These are phyloP conservation scores for Potamarius usumacintae DNA, from an alignment of 2,113 vertebrate species.

Conservation along the genomic window DNA sequence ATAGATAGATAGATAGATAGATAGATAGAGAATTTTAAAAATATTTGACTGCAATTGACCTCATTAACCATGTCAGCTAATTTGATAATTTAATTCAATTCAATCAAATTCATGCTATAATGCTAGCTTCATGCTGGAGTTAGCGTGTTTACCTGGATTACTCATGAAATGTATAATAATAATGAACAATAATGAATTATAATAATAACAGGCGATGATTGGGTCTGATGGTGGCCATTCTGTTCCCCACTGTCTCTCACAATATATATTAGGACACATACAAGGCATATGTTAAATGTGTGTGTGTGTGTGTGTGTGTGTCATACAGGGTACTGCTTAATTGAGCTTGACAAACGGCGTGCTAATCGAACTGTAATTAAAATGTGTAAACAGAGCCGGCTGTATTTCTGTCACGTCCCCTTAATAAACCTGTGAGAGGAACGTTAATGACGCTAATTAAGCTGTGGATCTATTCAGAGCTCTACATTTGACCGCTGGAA, in stretches of 20 bases:
- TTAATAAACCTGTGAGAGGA: conserved; percentile 28
- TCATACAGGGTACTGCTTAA: conserved; percentile 11
- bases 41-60: background rate
- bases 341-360: conserved; percentile 14
- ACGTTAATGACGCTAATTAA: conserved; percentile 18
- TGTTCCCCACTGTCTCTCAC: background rate
- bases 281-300: background rate
- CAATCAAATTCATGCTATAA: background rate
- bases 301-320: conserved; percentile 1
- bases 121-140: background rate
- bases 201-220: background rate
- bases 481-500: background rate
- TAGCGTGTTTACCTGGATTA: background rate
- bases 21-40: too few species aligned
- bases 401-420: conserved; percentile 21
- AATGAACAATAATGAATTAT: background rate
- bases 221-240: background rate
- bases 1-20: too few species aligned
- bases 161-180: background rate
- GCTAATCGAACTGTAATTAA: conserved; percentile 13
- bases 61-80: background rate
- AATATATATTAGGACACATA: background rate
- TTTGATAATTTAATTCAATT: background rate
- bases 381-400: conserved; percentile 17
- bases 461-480: background rate